phyloP scores from a whole-genome alignment of 2,797 vertebrate genomes.

The Centropyge bicolor region DNA sequence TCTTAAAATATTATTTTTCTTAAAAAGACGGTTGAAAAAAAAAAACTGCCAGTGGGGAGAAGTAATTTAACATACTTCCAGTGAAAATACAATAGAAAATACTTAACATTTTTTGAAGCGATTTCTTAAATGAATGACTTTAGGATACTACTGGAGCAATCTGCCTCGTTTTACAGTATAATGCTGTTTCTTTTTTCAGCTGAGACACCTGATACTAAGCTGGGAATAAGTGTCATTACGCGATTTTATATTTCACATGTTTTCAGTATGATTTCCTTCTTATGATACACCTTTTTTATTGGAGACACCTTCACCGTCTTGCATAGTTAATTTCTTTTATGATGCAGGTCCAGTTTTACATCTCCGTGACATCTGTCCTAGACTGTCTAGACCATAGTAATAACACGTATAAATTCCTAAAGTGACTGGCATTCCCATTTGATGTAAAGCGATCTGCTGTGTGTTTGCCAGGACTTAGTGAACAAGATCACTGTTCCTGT shows the following conservation, averaged over 20 bases:
- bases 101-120: constrained; percentile 15
- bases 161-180: constrained; percentile 5
- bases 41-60: constrained; percentile 19
- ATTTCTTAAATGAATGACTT: neutral
- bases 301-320: constrained; percentile 50
- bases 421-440: constrained; percentile 81
- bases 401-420: constrained; percentile 79
- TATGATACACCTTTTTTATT: constrained; percentile 33
- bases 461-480: constrained; percentile 61
- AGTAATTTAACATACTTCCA: constrained; percentile 35
- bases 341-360: constrained; percentile 69
- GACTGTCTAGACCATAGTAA: constrained; percentile 80
- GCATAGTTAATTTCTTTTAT: constrained; percentile 52
- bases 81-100: constrained; percentile 23
- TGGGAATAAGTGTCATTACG: neutral
- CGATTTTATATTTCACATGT: constrained; percentile 14
- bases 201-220: neutral
- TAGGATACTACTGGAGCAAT: constrained; percentile 6
- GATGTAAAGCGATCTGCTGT: constrained; percentile 76
- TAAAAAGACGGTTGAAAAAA: constrained; percentile 39
- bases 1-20: constrained; percentile 70
- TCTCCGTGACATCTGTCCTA: constrained; percentile 73
- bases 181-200: constrained; percentile 17
- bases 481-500: constrained; percentile 72
- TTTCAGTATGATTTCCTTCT: constrained; percentile 22